These are phyloP conservation scores for Conistra vaccinii DNA, from an alignment of 2,888 invertebrate genomes.

Conservation along the genomic window DNA sequence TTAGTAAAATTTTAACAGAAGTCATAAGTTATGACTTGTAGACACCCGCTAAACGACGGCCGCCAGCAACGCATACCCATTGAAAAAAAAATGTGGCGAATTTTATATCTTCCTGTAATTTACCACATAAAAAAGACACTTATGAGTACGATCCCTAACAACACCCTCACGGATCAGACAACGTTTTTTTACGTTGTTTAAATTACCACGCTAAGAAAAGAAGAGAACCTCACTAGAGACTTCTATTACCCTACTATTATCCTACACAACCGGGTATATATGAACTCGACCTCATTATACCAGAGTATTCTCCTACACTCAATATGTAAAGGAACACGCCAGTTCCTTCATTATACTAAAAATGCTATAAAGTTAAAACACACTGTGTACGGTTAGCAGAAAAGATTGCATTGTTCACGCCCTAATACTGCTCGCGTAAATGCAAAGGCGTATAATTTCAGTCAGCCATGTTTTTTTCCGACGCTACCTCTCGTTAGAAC, in stretches of 20 bases:
- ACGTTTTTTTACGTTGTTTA: too few relatives aligned
- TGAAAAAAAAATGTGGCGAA: too few relatives aligned
- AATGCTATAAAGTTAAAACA: constrained; percentile 40
- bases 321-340: constrained; percentile 29
- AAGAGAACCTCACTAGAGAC: neutral
- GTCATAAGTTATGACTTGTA: too few relatives aligned
- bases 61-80: too few relatives aligned
- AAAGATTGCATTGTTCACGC: constrained; percentile 45
- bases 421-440: constrained; percentile 34
- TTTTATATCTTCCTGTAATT: too few relatives aligned
- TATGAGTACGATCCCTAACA: too few relatives aligned
- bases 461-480: constrained; percentile 50
- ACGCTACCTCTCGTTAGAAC: constrained; percentile 40
- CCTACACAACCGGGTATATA: neutral
- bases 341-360: constrained; percentile 56
- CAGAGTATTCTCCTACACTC: constrained; percentile 19
- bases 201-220: too few relatives aligned
- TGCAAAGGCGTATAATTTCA: constrained; percentile 54
- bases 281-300: constrained; percentile 30
- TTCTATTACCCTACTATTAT: neutral
- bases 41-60: too few relatives aligned
- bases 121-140: too few relatives aligned
- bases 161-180: too few relatives aligned
- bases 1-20: too few relatives aligned
- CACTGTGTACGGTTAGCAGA: constrained; percentile 43